A percentile compares a stretch with the other conserved stretches of the same genome.
Evolutionary conservation across 2,888 invertebrate species (phyloP).

Genomic region (Psylliodes chrysocephalus): DNA sequence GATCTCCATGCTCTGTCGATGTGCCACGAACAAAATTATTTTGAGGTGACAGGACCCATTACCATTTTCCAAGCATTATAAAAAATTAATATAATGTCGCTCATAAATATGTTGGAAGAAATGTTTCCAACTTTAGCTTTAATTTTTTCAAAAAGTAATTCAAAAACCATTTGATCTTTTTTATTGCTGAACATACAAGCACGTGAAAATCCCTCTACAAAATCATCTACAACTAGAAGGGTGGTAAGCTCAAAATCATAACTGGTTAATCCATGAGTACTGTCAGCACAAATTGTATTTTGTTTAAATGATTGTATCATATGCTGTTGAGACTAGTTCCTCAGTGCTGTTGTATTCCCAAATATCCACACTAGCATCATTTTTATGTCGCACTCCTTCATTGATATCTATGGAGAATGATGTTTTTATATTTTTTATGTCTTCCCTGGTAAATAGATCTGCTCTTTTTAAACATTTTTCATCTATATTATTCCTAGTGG

Average conservation of each 20-base stretch:
- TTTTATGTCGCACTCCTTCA: not conserved
- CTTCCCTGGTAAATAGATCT: not conserved
- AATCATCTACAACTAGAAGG: conserved; percentile 14
- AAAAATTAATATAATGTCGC: not conserved
- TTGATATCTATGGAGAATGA: not conserved
- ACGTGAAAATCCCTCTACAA: conserved; percentile 4
- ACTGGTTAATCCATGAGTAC: conserved; percentile 9
- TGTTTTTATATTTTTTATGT: not conserved
- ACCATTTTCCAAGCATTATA: not conserved
- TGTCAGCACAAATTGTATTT: not conserved
- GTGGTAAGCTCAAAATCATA: conserved; percentile 23
- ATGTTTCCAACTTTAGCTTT: not conserved
- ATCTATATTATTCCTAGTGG: not conserved
- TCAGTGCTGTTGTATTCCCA: not conserved
- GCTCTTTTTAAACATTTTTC: not conserved
- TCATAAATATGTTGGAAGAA: not conserved
- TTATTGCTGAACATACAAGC: conserved; percentile 15
- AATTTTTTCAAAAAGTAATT: not conserved
- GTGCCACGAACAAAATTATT: conserved; percentile 12
- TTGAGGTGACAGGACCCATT: not conserved
- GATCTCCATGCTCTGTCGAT: conserved; percentile 5
- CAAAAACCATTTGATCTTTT: conserved; percentile 10
- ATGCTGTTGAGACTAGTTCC: not conserved
- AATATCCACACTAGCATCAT: not conserved
- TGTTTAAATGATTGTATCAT: not conserved